Conservation (phyloP, 2,113 vertebrate genomes). For the Axis porcinus region DNA sequence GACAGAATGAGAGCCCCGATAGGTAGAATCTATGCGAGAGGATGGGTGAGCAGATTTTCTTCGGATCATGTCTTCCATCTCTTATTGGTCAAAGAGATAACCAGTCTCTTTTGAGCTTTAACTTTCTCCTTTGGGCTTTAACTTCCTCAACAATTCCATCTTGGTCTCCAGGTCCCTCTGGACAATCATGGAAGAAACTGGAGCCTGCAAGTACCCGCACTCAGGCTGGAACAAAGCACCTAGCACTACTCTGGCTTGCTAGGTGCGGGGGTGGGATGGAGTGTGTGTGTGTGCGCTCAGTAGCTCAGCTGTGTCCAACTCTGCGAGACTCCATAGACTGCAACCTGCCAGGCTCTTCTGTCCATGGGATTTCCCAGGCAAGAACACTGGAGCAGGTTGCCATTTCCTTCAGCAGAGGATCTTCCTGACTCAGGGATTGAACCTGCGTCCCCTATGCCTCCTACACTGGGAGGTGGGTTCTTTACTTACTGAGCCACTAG, state of each 20-base stretch:
- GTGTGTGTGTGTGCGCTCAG: not conserved
- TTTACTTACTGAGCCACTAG: not conserved
- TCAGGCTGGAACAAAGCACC: not conserved
- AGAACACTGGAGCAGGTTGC: not conserved
- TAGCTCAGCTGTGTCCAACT: not conserved
- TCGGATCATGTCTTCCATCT: not conserved
- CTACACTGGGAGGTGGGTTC: not conserved
- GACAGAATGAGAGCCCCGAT: not conserved
- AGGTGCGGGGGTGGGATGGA: not conserved
- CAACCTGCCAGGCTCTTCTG: not conserved
- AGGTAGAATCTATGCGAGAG: not conserved
- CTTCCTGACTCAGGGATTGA: not conserved
- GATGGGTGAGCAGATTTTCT: not conserved
- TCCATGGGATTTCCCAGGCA: not conserved
- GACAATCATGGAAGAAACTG: not conserved
- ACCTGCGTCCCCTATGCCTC: rapidly evolving
- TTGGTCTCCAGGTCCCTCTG: not conserved
- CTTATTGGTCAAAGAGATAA: not conserved
- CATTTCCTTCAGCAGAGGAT: not conserved
- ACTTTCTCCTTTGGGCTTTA: not conserved
- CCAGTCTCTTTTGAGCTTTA: not conserved
- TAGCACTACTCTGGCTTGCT: not conserved
- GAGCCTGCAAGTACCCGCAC: not conserved
- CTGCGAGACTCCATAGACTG: not conserved
- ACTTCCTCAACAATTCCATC: not conserved